Base-by-base conservation (phyloP, 2,797 vertebrate species). In the Centropyge bicolor region DNA sequence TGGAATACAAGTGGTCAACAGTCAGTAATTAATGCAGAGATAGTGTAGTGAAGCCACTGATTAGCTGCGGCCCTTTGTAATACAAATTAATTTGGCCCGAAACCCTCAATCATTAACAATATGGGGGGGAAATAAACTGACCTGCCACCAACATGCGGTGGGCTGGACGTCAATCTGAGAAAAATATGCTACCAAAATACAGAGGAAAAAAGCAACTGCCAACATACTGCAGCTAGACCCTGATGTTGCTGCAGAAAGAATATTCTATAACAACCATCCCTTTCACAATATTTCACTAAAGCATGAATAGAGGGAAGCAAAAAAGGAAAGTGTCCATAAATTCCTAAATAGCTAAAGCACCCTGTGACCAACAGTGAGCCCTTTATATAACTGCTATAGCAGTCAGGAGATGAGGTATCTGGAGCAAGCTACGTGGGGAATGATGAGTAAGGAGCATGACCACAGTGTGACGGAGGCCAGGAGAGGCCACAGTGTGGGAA, bases 391-490 rank as follows among this genome's bases (percentile, higher is more conserved):
- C 41, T 6, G 46, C 35, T 35, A 4, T 12, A 12, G 67, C 54
- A 70, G 78, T 51, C 83, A 85, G 71, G 84, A 83, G 87, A 86
- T 62, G 70, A 74, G 54, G 64, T 83, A 85, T 83, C 57, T 80
- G 76, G 82, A 78, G 55, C 61, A 6, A 77, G 76, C 70, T 60
- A 68, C 51, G 57, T 8, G 59, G 67, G 40, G 80, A 84, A 76
- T 38, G 82, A 85, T 84, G 86, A 91, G 84, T 83, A 71, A 86
- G 56, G 65, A 89, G 84, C 84, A 75, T 78, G 81, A 90, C 78
- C 13, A 1, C 60, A 80, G 80, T 69, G 41, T 86, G 78, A 86
- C 89, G 60, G 41, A 78, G 80, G 82, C 72, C 77, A 66, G 71
- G 36, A 22, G 54, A 82, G 56, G 43, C 57, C 73, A 49, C 63